phyloP scores from a whole-genome alignment of 2,888 invertebrate genomes.

The Sisyra nigra region DNA sequence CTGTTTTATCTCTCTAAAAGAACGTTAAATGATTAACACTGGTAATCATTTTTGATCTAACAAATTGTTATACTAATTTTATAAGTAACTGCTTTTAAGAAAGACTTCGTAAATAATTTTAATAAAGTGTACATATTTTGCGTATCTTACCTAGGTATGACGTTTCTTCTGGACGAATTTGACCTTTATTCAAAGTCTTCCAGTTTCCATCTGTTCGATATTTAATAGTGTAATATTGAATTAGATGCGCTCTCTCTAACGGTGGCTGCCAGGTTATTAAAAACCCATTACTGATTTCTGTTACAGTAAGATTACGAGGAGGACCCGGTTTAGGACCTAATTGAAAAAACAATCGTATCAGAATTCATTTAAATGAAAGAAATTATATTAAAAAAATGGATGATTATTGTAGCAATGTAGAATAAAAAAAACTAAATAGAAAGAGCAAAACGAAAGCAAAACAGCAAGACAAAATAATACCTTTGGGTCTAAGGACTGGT shows the following conservation, averaged over 20 bases:
- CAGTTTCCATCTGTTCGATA: slow-evolving; percentile 80
- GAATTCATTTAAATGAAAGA: too few species aligned
- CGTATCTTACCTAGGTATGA: slow-evolving; percentile 56
- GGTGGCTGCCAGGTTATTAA: slow-evolving; percentile 83
- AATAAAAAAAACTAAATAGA: slow-evolving; percentile 14
- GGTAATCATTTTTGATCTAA: too few species aligned
- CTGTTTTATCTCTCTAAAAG: too few species aligned
- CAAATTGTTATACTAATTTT: too few species aligned
- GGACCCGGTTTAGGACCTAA: slow-evolving; percentile 83
- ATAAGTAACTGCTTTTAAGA: too few species aligned
- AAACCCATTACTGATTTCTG: slow-evolving; percentile 79
- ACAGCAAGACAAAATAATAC: slow-evolving; percentile 27
- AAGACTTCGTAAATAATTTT: too few species aligned
- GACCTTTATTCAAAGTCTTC: slow-evolving; percentile 77
- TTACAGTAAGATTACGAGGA: slow-evolving; percentile 79
- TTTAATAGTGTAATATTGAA: slow-evolving; percentile 83
- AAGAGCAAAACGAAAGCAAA: background rate
- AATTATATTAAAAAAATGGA: too few species aligned
- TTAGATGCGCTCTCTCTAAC: slow-evolving; percentile 59
- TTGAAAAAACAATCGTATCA: slow-evolving; percentile 12
- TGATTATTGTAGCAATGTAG: slow-evolving; percentile 4
- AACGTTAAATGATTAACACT: too few species aligned
- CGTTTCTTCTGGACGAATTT: slow-evolving; percentile 78
- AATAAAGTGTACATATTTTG: background rate
- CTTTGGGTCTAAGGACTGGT: slow-evolving; percentile 51